Evolutionary conservation across 2,888 invertebrate genomes (phyloP).

Genomic region (Leucophora obtusa): DNA sequence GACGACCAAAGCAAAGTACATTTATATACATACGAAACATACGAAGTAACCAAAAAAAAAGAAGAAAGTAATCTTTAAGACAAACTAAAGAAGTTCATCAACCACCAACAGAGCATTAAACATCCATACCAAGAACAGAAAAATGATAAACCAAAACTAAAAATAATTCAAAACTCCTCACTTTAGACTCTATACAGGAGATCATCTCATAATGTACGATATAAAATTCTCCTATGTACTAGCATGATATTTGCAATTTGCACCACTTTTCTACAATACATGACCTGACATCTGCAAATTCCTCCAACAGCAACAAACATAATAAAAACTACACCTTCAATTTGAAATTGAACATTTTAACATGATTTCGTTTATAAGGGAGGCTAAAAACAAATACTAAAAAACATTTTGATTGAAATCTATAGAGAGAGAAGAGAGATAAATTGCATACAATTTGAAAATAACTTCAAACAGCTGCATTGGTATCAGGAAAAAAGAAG

Average conservation of each 20-base stretch:
- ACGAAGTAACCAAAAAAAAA: conserved; percentile 3
- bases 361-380: conserved; percentile 49
- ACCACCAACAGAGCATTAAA: conserved; percentile 62
- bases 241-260: conserved; percentile 56
- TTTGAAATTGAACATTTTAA: conserved; percentile 42
- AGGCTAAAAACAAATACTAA: conserved; percentile 34
- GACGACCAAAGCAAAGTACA: conserved; percentile 28
- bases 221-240: conserved; percentile 7
- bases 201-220: conserved; percentile 6
- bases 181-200: conserved; percentile 3
- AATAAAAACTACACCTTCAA: conserved; percentile 58
- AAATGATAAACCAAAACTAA: conserved; percentile 45
- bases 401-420: neutral
- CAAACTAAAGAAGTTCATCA: conserved; percentile 59
- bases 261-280: conserved; percentile 45
- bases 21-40: neutral
- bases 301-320: conserved; percentile 49
- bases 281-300: conserved; percentile 64
- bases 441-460: conserved; percentile 32
- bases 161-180: conserved; percentile 35
- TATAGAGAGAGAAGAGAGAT: conserved; percentile 18
- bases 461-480: conserved; percentile 64
- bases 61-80: conserved; percentile 32
- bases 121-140: conserved; percentile 39
- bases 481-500: no score